Percentiles rank a stretch among this genome's conserved stretches.
Evolutionary conservation across 2,797 vertebrate genomes (phyloP).

Genomic region (Pristis pectinata): DNA sequence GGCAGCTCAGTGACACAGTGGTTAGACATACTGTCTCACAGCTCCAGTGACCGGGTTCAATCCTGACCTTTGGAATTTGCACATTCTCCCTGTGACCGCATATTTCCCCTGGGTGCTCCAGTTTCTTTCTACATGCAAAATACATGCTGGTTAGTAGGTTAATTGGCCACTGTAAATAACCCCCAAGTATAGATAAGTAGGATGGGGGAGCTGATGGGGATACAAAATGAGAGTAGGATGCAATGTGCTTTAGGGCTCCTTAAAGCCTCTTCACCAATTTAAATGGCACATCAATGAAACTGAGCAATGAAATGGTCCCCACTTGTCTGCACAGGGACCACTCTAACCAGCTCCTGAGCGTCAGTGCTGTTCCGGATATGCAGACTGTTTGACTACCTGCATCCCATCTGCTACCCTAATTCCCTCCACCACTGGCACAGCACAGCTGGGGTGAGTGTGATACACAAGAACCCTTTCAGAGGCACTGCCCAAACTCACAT

Average conservation of each 20-base stretch:
- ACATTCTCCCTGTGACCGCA: no score
- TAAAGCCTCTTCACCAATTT: neutral
- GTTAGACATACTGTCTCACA: no score
- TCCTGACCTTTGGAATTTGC: no score
- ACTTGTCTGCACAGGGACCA: neutral
- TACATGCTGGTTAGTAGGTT: no score
- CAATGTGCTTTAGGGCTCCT: neutral
- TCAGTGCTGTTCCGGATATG: no score
- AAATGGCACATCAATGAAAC: neutral
- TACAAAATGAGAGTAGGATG: neutral
- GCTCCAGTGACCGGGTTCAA: no score
- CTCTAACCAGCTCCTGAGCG: neutral
- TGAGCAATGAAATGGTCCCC: neutral
- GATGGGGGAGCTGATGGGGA: neutral
- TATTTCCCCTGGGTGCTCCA: no score
- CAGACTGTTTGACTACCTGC: no score
- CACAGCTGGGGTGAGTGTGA: neutral
- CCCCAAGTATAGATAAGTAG: no score
- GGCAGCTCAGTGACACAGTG: no score
- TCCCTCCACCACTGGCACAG: neutral
- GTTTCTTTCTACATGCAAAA: no score
- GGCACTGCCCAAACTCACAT: neutral
- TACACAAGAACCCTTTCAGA: neutral
- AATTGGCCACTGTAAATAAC: no score
- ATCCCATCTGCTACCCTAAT: neutral